A percentile compares a stretch with the other conserved stretches of the same genome.
Evolutionary conservation across 2,797 vertebrate species (phyloP).

Genomic region (Sebastes diaconus): DNA sequence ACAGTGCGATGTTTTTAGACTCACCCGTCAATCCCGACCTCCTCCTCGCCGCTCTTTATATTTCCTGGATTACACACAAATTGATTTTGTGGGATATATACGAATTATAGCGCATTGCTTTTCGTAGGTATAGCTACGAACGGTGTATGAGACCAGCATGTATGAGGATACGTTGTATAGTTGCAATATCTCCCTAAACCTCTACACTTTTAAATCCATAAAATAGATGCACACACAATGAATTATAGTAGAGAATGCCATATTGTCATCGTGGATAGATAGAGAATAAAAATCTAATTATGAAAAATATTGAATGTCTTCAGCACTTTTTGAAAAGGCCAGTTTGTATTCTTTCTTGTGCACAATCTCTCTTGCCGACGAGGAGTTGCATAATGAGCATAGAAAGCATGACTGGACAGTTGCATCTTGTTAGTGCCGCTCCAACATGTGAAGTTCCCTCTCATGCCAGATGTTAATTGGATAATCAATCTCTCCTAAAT

Average conservation of each 20-base stretch:
- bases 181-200: neutral
- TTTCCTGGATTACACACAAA: no score
- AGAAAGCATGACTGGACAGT: slow-evolving; percentile 46
- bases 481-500: slow-evolving; percentile 82
- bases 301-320: neutral
- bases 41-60: no score
- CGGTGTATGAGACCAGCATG: neutral
- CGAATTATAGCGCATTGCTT: neutral
- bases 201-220: neutral
- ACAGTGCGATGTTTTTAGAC: no score
- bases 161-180: neutral
- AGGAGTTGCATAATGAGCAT: neutral
- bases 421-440: slow-evolving; percentile 73
- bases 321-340: neutral
- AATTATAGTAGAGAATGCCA: neutral
- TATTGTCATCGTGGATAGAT: neutral
- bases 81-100: no score
- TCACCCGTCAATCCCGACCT: no score
- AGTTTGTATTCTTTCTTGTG: neutral
- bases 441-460: slow-evolving; percentile 52
- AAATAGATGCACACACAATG: neutral
- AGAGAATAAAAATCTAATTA: neutral
- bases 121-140: neutral
- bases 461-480: slow-evolving; percentile 75
- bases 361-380: neutral